Evolutionary conservation across 2,888 invertebrate species (phyloP), one percentile per base, ranked within the genome.

Genomic region (Campoplex nolae): DNA sequence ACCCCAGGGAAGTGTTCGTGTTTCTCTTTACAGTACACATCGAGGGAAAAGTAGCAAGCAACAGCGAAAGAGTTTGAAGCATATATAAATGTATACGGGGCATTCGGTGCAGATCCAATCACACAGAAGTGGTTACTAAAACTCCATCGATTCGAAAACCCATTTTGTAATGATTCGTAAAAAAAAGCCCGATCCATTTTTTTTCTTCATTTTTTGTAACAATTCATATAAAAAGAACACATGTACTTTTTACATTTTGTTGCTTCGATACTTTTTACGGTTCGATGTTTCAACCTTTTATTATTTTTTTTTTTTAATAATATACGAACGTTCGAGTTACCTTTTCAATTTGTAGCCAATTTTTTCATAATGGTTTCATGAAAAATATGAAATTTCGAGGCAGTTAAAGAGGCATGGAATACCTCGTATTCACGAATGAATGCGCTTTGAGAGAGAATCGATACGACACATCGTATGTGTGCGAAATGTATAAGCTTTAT

Each of bases 21-120:
- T 80, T 86, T 86, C 68, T 76, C 76, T 80, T 80, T 83, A 80
- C 77, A 80, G 79, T 79, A 83, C 65, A 45, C 65, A 45, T 75
- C 80, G 62, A 62, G 56, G 77, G 32, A 23, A 71, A 28, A 38
- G 68, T 7, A 75, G 70, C 65, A 42, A 71, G 13, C 51, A 85
- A 65, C 78, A 65, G 58, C 78, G 13, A 54, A 13, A 45, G 73
- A 54, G 73, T 81, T 68, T 54, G 23, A 74, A 45, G 76, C 18
- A 76, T 75, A 81, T 62, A 56, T 23, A 68, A 71, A 76, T 76
- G 80, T 48, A 42, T 75, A 85, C 28, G n/a, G 23, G 38, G 1
- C 16, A 6, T 54, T 70, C 23, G 42, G 51, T 56, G 13, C 23
- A 7, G 11, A 32, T 71, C 7, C 32, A 38, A 62, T 23, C 35